A percentile compares a stretch with the other conserved stretches of the same genome.
phyloP scores from a whole-genome alignment of 1,140 invertebrate genomes.

The Eumeta japonica region DNA sequence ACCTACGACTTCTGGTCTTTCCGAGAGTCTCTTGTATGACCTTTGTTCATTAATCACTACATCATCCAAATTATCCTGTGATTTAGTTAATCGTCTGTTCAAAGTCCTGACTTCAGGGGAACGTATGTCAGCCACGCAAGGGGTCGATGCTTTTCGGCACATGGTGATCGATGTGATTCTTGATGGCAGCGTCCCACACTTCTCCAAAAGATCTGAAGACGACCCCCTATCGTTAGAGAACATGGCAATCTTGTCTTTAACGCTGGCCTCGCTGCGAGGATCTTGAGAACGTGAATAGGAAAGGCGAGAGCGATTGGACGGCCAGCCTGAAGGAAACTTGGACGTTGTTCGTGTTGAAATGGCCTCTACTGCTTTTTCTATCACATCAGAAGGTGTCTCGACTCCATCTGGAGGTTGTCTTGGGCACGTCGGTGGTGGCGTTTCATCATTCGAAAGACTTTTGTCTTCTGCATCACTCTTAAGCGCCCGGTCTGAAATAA shows the following conservation, averaged over 20 bases:
- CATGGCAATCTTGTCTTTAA: constrained; percentile 86
- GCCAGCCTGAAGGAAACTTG: constrained; percentile 30
- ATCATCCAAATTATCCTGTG: constrained; percentile 51
- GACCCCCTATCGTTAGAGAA: constrained; percentile 64
- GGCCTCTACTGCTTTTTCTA: constrained; percentile 58
- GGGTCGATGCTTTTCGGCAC: constrained; percentile 17
- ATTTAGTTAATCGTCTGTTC: constrained; percentile 46
- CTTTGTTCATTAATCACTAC: constrained; percentile 40
- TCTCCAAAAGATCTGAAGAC: constrained; percentile 50
- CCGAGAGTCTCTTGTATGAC: constrained; percentile 33
- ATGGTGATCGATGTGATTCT: constrained; percentile 39
- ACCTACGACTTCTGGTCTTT: constrained; percentile 44
- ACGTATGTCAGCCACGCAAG: neutral
- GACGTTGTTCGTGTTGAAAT: constrained; percentile 33
- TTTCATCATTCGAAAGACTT: constrained; percentile 50
- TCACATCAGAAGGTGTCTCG: constrained; percentile 77
- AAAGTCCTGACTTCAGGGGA: constrained; percentile 37
- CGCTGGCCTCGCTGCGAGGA: constrained; percentile 74
- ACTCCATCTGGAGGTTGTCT: constrained; percentile 84
- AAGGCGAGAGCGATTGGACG: constrained; percentile 31
- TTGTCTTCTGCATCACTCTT: constrained; percentile 50
- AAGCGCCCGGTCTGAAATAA: constrained; percentile 41
- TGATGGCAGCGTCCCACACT: constrained; percentile 50
- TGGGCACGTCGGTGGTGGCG: constrained; percentile 57
- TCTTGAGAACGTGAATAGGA: constrained; percentile 63